A percentile compares a stretch with the other conserved stretches of the same genome.
phyloP scores from a whole-genome alignment of 2,113 vertebrate genomes.

The Merops nubicus region DNA sequence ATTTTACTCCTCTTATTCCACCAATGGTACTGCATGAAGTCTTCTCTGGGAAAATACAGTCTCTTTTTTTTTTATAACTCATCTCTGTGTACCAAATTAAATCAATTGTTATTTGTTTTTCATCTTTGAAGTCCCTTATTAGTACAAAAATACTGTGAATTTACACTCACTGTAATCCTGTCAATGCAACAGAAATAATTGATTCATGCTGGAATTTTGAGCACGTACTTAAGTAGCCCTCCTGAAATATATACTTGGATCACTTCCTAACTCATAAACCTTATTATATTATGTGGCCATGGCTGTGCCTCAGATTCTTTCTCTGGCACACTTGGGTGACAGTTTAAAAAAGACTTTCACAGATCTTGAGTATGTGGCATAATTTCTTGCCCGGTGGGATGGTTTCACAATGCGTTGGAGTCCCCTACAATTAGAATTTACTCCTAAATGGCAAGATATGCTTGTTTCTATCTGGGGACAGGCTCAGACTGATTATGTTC shows the following conservation, averaged over 20 bases:
- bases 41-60: background rate
- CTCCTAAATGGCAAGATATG: background rate
- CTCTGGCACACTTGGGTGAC: background rate
- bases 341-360: background rate
- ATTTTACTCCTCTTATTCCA: background rate
- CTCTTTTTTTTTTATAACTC: background rate
- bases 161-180: background rate
- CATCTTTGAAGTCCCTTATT: background rate
- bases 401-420: background rate
- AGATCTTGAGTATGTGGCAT: background rate
- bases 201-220: background rate
- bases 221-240: background rate
- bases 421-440: background rate
- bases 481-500: background rate
- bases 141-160: background rate
- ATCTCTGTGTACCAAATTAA: background rate
- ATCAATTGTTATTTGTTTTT: background rate
- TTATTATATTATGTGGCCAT: background rate
- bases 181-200: background rate
- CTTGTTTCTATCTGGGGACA: background rate
- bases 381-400: background rate
- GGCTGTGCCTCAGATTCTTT: background rate
- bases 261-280: background rate
- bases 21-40: background rate
- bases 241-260: background rate